Evolutionary conservation across 2,888 invertebrate species (phyloP).

Genomic region (Pseudococcus longispinus): DNA sequence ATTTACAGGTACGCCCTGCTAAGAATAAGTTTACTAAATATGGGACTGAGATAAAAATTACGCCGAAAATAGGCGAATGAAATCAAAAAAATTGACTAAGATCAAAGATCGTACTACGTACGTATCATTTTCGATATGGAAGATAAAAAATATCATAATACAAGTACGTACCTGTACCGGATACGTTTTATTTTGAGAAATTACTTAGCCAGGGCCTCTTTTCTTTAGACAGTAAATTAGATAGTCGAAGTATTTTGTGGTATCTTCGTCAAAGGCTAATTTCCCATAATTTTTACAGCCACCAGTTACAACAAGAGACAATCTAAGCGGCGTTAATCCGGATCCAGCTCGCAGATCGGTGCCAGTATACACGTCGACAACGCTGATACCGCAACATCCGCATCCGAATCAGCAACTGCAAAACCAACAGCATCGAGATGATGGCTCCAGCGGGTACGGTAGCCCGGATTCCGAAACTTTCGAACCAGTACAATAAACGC

Average conservation of each 20-base stretch:
- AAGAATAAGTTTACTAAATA: slow-evolving; percentile 23
- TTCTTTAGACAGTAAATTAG: not conserved
- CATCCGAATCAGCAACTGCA: slow-evolving; percentile 55
- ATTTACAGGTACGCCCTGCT: slow-evolving; percentile 59
- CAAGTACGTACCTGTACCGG: not conserved
- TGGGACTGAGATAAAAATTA: not conserved
- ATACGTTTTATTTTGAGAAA: not conserved
- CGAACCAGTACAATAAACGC: slow-evolving; percentile 57
- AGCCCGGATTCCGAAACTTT: slow-evolving; percentile 60
- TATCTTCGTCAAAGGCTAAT: not conserved
- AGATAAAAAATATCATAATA: not conserved
- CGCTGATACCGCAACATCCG: slow-evolving; percentile 53
- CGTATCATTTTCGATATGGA: not conserved
- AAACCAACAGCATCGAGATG: slow-evolving; percentile 58
- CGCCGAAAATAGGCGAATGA: not conserved
- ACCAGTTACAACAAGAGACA: slow-evolving; percentile 58
- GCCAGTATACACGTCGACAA: slow-evolving; percentile 36
- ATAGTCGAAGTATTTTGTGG: not conserved
- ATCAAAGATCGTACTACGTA: too few relatives aligned
- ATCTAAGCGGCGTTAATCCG: slow-evolving; percentile 58
- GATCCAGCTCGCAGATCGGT: slow-evolving; percentile 35
- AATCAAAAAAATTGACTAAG: not conserved
- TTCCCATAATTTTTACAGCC: slow-evolving; percentile 57
- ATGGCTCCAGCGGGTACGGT: slow-evolving; percentile 60
- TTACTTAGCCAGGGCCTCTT: not conserved